Conservation (phyloP, 2,797 vertebrate genomes). For the Paedocypris micromegethes region DNA sequence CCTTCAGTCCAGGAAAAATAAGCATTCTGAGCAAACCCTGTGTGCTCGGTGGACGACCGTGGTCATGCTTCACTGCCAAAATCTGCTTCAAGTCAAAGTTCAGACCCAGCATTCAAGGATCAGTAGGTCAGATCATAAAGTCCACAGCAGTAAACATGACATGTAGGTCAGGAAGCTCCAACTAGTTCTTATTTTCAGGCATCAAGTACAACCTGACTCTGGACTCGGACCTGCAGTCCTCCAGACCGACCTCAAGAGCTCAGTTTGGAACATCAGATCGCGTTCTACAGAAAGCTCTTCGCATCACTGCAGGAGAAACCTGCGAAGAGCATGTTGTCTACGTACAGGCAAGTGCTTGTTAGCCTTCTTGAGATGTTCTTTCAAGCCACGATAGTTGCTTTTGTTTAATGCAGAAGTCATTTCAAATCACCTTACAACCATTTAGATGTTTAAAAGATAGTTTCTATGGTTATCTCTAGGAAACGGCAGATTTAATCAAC, state of each 20-base stretch:
- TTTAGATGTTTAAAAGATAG: neutral
- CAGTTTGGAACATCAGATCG: constrained; percentile 75
- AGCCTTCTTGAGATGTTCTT: neutral
- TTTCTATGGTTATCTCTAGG: constrained; percentile 39
- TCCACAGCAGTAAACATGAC: neutral
- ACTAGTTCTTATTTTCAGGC: constrained; percentile 46
- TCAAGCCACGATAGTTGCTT: neutral
- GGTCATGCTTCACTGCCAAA: constrained; percentile 50
- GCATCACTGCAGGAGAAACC: constrained; percentile 43
- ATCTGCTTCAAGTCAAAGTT: constrained; percentile 75
- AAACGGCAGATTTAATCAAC: constrained; percentile 73
- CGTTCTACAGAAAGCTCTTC: constrained; percentile 58
- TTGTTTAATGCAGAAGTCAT: neutral
- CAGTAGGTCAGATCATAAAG: constrained; percentile 64
- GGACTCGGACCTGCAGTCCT: constrained; percentile 73
- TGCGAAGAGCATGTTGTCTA: constrained; percentile 66
- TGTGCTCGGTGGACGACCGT: constrained; percentile 54
- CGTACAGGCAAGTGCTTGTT: constrained; percentile 56
- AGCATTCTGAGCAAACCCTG: constrained; percentile 71
- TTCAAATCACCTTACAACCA: neutral
- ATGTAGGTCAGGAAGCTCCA: neutral
- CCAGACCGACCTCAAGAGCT: constrained; percentile 71
- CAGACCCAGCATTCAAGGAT: constrained; percentile 61
- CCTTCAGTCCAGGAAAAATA: constrained; percentile 75
- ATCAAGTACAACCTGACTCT: constrained; percentile 72